Conservation (phyloP, 2,113 vertebrate species). For the Pelecanus crispus region DNA sequence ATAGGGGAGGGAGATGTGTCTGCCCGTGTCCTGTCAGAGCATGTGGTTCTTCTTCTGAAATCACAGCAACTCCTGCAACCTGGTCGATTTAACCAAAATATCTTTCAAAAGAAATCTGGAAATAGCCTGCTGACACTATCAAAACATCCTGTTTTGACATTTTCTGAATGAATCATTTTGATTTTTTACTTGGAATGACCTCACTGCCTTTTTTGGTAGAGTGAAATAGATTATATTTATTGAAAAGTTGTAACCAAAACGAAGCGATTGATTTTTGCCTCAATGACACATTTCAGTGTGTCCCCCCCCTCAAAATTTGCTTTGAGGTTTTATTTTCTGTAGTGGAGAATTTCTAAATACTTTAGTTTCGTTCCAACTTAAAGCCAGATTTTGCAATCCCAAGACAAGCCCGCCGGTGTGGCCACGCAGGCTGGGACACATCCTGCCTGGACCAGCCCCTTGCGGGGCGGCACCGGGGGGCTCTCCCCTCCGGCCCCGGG, state of each 20-base stretch:
- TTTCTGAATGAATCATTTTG: conserved; percentile 58
- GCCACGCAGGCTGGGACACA: background rate
- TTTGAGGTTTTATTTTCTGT: background rate
- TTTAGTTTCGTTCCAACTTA: background rate
- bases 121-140: background rate
- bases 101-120: conserved; percentile 36
- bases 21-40: background rate
- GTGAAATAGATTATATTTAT: background rate
- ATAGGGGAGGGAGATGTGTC: background rate
- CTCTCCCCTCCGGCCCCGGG: background rate
- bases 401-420: rapidly evolving
- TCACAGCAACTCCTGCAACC: conserved; percentile 15
- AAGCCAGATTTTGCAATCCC: background rate
- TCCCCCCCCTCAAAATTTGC: background rate
- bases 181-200: background rate
- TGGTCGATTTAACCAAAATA: background rate
- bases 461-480: rapidly evolving
- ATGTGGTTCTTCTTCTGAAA: background rate
- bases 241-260: background rate
- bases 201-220: background rate
- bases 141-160: conserved; percentile 63
- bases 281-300: background rate
- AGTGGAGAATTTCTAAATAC: background rate
- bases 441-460: background rate
- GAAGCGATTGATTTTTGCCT: background rate